Evolutionary conservation across 2,888 invertebrate species (phyloP).

Genomic region (Diaprepes abbreviatus): DNA sequence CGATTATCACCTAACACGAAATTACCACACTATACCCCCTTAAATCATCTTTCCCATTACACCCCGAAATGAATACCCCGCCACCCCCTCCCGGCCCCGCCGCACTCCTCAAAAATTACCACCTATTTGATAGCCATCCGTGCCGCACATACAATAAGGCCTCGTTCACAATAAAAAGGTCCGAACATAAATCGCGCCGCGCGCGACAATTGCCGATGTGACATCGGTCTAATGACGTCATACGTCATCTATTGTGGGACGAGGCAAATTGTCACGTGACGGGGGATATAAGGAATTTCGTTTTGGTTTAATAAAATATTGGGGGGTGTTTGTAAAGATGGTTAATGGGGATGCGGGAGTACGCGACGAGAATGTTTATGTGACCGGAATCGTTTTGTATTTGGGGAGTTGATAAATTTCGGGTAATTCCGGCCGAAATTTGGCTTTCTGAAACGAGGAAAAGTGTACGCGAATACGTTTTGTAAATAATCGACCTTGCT

Average conservation of each 20-base stretch:
- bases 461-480: too few relatives aligned
- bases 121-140: conserved; percentile 44
- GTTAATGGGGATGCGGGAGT: conserved; percentile 27
- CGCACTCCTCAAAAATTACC: conserved; percentile 38
- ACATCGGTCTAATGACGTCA: conserved; percentile 50
- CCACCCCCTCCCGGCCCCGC: neutral
- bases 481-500: too few relatives aligned
- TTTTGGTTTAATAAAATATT: conserved; percentile 47
- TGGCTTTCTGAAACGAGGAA: neutral
- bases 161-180: conserved; percentile 44
- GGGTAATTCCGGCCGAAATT: conserved; percentile 5
- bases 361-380: conserved; percentile 28
- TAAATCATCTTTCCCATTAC: conserved; percentile 41
- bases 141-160: conserved; percentile 41
- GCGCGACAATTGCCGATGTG: conserved; percentile 49
- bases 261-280: conserved; percentile 51
- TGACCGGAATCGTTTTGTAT: conserved; percentile 23
- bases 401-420: conserved; percentile 24
- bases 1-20: conserved; percentile 32
- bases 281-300: conserved; percentile 51
- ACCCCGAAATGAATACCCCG: conserved; percentile 8
- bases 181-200: conserved; percentile 43
- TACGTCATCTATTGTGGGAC: conserved; percentile 49
- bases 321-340: conserved; percentile 44
- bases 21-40: conserved; percentile 26